Conservation (phyloP, 2,888 invertebrate genomes). For the Nipponacmea schrenckii region DNA sequence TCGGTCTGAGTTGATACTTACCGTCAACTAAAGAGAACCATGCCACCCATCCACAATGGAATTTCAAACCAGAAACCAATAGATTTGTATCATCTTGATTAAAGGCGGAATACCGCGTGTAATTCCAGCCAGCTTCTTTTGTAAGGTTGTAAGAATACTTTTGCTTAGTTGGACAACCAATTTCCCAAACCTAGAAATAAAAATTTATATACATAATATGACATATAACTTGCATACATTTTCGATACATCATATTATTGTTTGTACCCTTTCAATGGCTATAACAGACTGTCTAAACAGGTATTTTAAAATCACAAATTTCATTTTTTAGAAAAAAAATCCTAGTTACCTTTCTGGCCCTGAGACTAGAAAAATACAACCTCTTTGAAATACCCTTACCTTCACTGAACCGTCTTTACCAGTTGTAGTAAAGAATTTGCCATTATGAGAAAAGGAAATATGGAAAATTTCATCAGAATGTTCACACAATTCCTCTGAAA, state of each 20-base stretch:
- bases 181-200: background rate
- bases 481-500: background rate
- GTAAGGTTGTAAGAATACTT: background rate
- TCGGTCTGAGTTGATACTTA: too few relatives aligned
- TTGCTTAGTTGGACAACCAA: background rate
- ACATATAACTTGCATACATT: too few relatives aligned
- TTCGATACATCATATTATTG: too few relatives aligned
- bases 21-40: background rate
- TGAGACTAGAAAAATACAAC: too few relatives aligned
- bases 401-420: background rate
- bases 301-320: too few relatives aligned
- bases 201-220: too few relatives aligned
- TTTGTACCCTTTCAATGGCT: too few relatives aligned
- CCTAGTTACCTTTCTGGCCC: too few relatives aligned
- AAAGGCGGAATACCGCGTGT: background rate
- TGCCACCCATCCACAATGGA: background rate
- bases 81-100: background rate
- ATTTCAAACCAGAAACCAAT: background rate
- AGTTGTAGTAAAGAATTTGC: background rate
- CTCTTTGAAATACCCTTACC: background rate
- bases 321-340: too few relatives aligned
- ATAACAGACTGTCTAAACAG: too few relatives aligned
- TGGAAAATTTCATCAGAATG: conserved; percentile 6
- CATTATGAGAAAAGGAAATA: background rate
- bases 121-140: background rate